These are phyloP conservation scores for Entomobrya multifasciata DNA, from an alignment of 2,888 invertebrate species.

Conservation along the genomic window DNA sequence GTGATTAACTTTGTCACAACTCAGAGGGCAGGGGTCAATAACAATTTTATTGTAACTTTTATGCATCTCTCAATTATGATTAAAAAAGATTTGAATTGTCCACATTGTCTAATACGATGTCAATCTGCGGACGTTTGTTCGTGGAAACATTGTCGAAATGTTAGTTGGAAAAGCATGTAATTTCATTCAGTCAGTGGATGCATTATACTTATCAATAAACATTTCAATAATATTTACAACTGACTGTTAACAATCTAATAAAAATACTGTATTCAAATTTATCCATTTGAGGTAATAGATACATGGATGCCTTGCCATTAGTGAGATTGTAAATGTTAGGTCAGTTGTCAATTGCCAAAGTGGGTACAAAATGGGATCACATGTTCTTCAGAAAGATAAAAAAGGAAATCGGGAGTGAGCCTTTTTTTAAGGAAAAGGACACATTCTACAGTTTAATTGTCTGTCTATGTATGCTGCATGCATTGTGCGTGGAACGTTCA, in stretches of 20 bases:
- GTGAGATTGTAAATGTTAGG: conserved; percentile 2
- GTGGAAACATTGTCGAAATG: no score
- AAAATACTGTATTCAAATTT: conserved; percentile 60
- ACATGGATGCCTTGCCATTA: neutral
- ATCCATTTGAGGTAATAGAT: conserved; percentile 33
- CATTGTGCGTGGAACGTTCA: conserved; percentile 41
- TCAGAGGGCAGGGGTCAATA: conserved; percentile 3
- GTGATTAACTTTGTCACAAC: neutral
- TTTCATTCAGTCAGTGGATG: neutral
- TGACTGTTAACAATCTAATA: conserved; percentile 55
- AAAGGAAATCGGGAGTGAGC: conserved; percentile 49
- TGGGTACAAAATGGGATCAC: conserved; percentile 38
- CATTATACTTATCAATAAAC: neutral
- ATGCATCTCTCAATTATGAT: no score
- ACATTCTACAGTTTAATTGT: conserved; percentile 58
- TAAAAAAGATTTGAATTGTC: no score
- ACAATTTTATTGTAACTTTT: neutral
- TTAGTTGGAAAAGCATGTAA: neutral
- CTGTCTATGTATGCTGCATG: conserved; percentile 51
- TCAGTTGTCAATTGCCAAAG: conserved; percentile 31
- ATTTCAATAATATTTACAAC: conserved; percentile 50
- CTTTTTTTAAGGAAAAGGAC: conserved; percentile 53
- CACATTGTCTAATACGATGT: no score
- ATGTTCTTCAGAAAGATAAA: conserved; percentile 40
- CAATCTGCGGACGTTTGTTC: no score